A percentile compares a stretch with the other conserved stretches of the same genome.
phyloP scores from a whole-genome alignment of 2,113 vertebrate genomes.

The Balaeniceps rex region DNA sequence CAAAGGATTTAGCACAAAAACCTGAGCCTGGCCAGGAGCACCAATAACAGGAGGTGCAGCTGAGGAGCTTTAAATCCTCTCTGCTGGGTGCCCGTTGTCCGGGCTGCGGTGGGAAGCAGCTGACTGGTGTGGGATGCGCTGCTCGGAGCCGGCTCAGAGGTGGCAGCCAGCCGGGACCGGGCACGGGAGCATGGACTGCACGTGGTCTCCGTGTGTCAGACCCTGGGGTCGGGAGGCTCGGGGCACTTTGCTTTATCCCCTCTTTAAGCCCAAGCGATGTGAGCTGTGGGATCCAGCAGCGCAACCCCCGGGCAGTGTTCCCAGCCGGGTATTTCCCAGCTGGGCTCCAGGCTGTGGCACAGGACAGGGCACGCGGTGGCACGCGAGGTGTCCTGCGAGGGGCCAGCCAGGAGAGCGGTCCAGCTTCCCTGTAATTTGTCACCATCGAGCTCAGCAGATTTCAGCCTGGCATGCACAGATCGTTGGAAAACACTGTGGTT shows the following conservation, averaged over 20 bases:
- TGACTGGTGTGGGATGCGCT: not conserved
- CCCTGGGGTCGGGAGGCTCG: fast-evolving
- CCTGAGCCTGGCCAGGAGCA: not conserved
- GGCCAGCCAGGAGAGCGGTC: not conserved
- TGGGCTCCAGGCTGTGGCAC: not conserved
- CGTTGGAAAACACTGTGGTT: not conserved
- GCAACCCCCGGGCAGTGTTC: not conserved
- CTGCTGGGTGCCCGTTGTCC: not conserved
- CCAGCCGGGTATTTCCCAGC: not conserved
- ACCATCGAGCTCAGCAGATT: not conserved
- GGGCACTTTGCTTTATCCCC: not conserved
- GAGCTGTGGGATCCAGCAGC: not conserved
- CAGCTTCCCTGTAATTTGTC: not conserved
- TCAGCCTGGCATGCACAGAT: not conserved
- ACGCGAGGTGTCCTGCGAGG: not conserved
- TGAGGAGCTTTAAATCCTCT: conserved; percentile 5
- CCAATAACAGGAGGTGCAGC: not conserved
- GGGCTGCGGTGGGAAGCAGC: not conserved
- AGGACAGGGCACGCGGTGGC: not conserved
- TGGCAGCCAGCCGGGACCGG: not conserved
- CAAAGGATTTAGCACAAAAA: conserved; percentile 46
- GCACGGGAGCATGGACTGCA: not conserved
- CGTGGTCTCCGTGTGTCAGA: not conserved
- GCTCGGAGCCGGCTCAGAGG: not conserved
- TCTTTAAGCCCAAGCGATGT: not conserved